Evolutionary conservation across 2,888 invertebrate species (phyloP), one percentile per base, ranked within the genome.

Genomic region (Punctoribates punctum): DNA sequence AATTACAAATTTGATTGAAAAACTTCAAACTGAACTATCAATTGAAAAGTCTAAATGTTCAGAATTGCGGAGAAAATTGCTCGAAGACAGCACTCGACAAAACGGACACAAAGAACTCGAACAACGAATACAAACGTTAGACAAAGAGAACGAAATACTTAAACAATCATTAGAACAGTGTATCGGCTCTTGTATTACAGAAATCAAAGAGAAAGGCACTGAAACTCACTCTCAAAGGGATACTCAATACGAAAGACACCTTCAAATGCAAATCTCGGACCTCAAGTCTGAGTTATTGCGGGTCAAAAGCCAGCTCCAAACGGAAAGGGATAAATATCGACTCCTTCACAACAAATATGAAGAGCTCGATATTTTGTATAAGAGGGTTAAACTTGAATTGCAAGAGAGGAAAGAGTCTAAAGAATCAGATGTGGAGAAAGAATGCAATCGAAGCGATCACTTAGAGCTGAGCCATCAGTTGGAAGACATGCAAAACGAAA

Each of bases 81-180:
- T 75, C 20, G 62, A 42, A 65, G 46, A 75, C 23, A 48, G 29
- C 23, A 15, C 48, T 13, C 42, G 23, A 25, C 23, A 48, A 15
- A 65, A 34, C 23, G 48, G 62, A 27, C 60, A 48, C 62, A 65
- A 60, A 34, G 75, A 77, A 73, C 72, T 75, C 23, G 73, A 77
- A n/a, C 77, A 75, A 72, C 46, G 27, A 34, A 60, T 77, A n/a
- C 72, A 75, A n/a, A 42, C 46, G 4, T 54, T 77, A 25, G 65
- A 62, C n/a, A 75, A 77, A 48, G 77, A 77, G 46, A 77, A 77
- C 29, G n/a, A 29, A 38, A 75, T 77, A 20, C 70, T 77, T 15
- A 70, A 60, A 34, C 20, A 75, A 15, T 77, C 74, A 3, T 73
- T 77, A 17, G 23, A 72, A n/a, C 51, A 72, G 20, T 77, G 75